Conservation (phyloP, 2,113 vertebrate species). For the Grammomys dolichurus region DNA sequence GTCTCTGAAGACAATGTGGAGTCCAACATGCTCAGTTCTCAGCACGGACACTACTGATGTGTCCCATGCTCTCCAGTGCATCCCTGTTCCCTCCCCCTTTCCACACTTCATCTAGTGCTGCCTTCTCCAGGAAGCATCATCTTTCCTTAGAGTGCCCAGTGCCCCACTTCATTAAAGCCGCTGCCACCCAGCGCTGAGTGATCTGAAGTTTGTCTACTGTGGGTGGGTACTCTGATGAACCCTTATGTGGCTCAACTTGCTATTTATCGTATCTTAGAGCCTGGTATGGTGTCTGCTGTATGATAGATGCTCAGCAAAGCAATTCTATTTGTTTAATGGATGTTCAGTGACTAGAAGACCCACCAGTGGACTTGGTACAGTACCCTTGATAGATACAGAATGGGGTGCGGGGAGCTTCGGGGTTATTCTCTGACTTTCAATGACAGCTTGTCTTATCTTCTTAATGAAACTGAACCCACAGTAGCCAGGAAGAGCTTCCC, state of each 20-base stretch:
- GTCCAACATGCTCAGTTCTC: not conserved
- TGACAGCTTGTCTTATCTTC: constrained; percentile 54
- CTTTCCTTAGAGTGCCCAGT: not conserved
- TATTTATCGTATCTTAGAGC: not conserved
- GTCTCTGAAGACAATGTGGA: not conserved
- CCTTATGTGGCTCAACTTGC: not conserved
- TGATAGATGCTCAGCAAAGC: not conserved
- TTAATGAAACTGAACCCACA: constrained; percentile 57
- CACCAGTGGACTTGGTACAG: not conserved
- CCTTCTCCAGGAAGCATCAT: not conserved
- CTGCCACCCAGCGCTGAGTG: not conserved
- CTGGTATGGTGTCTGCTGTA: not conserved
- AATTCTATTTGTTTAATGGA: not conserved
- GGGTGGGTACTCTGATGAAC: not conserved
- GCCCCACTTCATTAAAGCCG: not conserved
- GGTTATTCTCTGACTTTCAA: constrained; percentile 40
- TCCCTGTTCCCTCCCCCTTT: not conserved
- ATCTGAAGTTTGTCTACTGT: not conserved
- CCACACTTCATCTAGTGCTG: not conserved
- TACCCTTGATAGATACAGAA: not conserved
- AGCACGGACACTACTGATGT: not conserved
- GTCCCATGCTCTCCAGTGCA: fast-evolving
- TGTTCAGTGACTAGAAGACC: not conserved
- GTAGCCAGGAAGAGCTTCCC: constrained; percentile 29
- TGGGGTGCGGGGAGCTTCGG: not conserved